These are phyloP conservation scores for Xestia rhomboidea DNA, from an alignment of 2,888 invertebrate genomes.

Conservation along the genomic window DNA sequence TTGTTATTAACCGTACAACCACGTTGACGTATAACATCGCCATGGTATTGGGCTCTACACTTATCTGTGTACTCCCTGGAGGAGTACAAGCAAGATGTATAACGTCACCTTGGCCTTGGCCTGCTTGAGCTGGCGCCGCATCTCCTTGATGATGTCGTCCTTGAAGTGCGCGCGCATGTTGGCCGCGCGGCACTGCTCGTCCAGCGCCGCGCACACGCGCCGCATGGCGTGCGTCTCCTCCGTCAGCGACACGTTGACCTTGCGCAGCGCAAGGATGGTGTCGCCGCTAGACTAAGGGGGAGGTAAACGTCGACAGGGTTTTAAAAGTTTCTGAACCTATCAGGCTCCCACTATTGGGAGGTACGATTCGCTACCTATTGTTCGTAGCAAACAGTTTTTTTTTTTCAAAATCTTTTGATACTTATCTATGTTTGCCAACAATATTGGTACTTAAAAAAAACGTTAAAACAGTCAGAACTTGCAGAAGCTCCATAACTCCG, in stretches of 20 bases:
- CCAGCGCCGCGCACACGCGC: slow-evolving; percentile 88
- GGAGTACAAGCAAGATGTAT: too few species aligned
- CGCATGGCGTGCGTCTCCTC: slow-evolving; percentile 89
- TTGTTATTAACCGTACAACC: too few species aligned
- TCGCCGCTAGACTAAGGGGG: slow-evolving; percentile 73
- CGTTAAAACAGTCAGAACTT: not conserved
- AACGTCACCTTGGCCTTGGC: slow-evolving; percentile 82
- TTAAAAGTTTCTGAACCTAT: not conserved
- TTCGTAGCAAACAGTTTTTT: not conserved
- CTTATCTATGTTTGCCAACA: not conserved
- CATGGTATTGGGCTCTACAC: too few species aligned
- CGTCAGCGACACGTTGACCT: slow-evolving; percentile 90
- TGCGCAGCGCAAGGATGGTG: slow-evolving; percentile 89
- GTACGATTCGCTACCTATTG: not conserved
- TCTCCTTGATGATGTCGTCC: slow-evolving; percentile 92
- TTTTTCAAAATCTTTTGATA: not conserved
- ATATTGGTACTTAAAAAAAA: not conserved
- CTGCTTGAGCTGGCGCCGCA: slow-evolving; percentile 91
- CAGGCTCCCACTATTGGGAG: not conserved
- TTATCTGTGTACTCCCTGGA: too few species aligned
- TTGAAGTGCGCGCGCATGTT: slow-evolving; percentile 91
- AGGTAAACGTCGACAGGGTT: not conserved
- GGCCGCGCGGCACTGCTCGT: slow-evolving; percentile 90
- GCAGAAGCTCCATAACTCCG: not conserved
- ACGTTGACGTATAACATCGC: too few species aligned